Conservation (phyloP, 2,113 vertebrate genomes). For the Clarias magur region DNA sequence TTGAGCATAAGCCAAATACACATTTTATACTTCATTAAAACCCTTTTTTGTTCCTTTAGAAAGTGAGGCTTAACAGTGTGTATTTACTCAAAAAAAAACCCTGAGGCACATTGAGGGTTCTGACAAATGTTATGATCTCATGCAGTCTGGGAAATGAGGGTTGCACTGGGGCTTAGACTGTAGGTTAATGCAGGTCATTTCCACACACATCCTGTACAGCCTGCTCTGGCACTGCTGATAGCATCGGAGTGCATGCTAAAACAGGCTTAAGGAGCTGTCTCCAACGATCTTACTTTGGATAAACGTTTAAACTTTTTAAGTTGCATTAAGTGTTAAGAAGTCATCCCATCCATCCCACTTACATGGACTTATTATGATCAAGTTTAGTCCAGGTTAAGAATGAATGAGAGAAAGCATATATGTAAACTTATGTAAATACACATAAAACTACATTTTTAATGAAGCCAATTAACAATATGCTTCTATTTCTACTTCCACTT, state of each 20-base stretch:
- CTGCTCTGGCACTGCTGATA: conserved; percentile 20
- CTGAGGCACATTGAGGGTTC: conserved; percentile 14
- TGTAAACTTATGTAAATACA: not conserved
- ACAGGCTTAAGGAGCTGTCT: conserved; percentile 26
- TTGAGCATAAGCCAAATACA: not conserved
- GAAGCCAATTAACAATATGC: not conserved
- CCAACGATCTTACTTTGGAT: not conserved
- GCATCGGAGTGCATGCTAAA: conserved; percentile 21
- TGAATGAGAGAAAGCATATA: not conserved
- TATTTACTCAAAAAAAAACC: not conserved
- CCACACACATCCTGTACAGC: conserved; percentile 34
- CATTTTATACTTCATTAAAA: not conserved
- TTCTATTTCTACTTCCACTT: not conserved
- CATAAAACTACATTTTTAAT: not conserved
- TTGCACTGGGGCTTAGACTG: conserved; percentile 19
- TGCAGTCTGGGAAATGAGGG: conserved; percentile 30
- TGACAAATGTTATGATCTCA: conserved; percentile 45
- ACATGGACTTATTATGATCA: not conserved
- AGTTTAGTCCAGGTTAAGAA: not conserved
- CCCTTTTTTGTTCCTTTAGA: conserved; percentile 27
- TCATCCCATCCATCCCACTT: not conserved
- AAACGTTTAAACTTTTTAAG: not conserved
- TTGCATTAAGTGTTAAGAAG: too few relatives aligned
- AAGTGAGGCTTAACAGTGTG: not conserved
- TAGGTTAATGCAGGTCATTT: conserved; percentile 39